These are phyloP conservation scores for Archivesica marissinica DNA, from an alignment of 1,140 invertebrate genomes.

Conservation along the genomic window DNA sequence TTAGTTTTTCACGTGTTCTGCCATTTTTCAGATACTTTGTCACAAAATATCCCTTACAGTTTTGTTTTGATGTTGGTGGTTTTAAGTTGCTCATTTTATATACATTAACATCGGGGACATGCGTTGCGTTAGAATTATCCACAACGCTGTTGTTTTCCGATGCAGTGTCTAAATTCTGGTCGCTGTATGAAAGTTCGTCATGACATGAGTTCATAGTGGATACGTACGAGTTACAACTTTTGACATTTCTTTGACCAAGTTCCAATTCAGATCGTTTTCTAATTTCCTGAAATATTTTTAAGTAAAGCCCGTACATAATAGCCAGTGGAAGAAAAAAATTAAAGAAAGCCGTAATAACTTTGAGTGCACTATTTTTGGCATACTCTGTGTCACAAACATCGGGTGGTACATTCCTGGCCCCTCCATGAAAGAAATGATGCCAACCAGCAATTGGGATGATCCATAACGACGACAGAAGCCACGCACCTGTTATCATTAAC, in stretches of 20 bases:
- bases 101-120: background rate
- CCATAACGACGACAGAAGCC: conserved; percentile 85
- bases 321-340: conserved; percentile 87
- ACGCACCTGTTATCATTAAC: conserved; percentile 85
- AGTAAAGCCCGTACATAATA: conserved; percentile 86
- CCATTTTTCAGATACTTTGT: conserved; percentile 26
- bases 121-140: background rate
- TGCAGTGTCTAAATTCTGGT: conserved; percentile 31
- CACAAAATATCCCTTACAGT: conserved; percentile 37
- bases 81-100: conserved; percentile 21
- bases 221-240: conserved; percentile 25
- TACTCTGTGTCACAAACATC: conserved; percentile 86
- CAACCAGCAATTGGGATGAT: conserved; percentile 85
- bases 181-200: conserved; percentile 36
- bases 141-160: conserved; percentile 35
- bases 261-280: conserved; percentile 84
- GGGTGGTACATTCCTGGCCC: conserved; percentile 79
- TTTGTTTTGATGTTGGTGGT: background rate
- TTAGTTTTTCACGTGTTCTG: background rate
- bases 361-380: conserved; percentile 85
- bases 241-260: conserved; percentile 74
- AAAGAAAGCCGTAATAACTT: conserved; percentile 85
- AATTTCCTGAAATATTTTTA: conserved; percentile 86
- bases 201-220: conserved; percentile 8
- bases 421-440: conserved; percentile 83